Conservation (phyloP, 1,140 invertebrate species). For the Heliothis virescens region DNA sequence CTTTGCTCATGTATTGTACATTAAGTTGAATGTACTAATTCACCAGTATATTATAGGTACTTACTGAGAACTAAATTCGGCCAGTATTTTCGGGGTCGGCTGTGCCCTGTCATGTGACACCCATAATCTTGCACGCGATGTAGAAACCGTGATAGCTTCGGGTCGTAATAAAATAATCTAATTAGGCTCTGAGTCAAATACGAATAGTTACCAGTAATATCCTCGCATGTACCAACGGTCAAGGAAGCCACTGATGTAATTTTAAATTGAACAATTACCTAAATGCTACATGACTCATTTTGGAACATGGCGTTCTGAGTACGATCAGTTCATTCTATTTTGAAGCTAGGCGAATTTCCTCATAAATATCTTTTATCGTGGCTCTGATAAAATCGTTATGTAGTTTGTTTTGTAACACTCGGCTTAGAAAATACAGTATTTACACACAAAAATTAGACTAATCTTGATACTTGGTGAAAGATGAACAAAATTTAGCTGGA, state of each 20-base stretch:
- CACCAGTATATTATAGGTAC: background rate
- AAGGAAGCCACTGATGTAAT: conserved; percentile 27
- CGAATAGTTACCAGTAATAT: background rate
- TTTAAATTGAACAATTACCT: conserved; percentile 37
- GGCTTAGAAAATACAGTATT: too few species aligned
- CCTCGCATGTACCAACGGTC: background rate
- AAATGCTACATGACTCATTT: conserved; percentile 17
- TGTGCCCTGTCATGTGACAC: conserved; percentile 28
- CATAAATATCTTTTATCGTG: background rate
- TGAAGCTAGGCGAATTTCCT: conserved; percentile 7
- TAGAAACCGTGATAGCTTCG: conserved; percentile 16
- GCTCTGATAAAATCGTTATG: too few species aligned
- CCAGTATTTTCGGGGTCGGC: conserved; percentile 22
- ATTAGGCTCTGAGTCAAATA: conserved; percentile 18
- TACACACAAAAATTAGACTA: too few species aligned
- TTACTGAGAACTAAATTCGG: conserved; percentile 7
- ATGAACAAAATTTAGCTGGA: too few species aligned
- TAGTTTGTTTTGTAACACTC: too few species aligned
- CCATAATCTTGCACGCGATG: conserved; percentile 35
- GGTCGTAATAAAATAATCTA: conserved; percentile 36
- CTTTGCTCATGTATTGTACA: too few species aligned
- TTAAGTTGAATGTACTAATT: background rate
- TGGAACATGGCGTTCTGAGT: background rate
- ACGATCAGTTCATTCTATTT: background rate
- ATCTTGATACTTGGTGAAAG: too few species aligned